Evolutionary conservation across 2,888 invertebrate genomes (phyloP).

Genomic region (Anarsia innoxiella): DNA sequence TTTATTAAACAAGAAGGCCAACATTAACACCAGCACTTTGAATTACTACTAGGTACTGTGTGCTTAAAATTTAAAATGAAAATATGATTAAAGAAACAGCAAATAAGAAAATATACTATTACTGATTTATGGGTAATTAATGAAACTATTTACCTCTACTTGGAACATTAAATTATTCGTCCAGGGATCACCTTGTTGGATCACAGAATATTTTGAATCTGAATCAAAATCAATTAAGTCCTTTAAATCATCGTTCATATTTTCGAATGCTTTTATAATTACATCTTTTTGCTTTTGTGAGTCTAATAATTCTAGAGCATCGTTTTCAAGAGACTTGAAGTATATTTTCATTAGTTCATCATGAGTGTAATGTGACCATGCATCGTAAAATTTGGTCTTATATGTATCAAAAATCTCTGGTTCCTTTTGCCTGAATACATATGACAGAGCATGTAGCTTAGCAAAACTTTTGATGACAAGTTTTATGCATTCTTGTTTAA

Average conservation of each 20-base stretch:
- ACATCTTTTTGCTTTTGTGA: not conserved
- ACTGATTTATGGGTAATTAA: too few species aligned
- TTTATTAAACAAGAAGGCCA: not conserved
- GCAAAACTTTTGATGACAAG: conserved; percentile 30
- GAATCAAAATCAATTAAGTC: not conserved
- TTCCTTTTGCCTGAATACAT: conserved; percentile 28
- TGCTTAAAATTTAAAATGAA: not conserved
- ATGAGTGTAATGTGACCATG: conserved; percentile 9
- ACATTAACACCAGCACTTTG: too few species aligned
- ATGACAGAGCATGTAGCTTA: conserved; percentile 30
- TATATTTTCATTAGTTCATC: not conserved
- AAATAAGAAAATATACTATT: not conserved
- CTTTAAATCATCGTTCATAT: not conserved
- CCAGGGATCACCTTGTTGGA: conserved; percentile 7
- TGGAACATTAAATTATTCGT: conserved; percentile 14
- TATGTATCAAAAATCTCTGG: conserved; percentile 20
- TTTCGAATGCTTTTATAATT: not conserved
- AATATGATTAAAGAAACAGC: not conserved
- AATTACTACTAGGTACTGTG: not conserved
- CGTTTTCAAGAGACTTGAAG: not conserved
- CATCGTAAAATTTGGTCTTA: conserved; percentile 17
- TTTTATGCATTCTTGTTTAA: conserved; percentile 17
- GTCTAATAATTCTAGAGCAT: not conserved
- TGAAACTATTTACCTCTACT: conserved; percentile 8
- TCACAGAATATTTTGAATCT: not conserved